Percentiles rank a stretch among this genome's conserved stretches.
These are phyloP conservation scores for Diglossa cyanea DNA, from an alignment of 2,797 vertebrate species.

Conservation along the genomic window DNA sequence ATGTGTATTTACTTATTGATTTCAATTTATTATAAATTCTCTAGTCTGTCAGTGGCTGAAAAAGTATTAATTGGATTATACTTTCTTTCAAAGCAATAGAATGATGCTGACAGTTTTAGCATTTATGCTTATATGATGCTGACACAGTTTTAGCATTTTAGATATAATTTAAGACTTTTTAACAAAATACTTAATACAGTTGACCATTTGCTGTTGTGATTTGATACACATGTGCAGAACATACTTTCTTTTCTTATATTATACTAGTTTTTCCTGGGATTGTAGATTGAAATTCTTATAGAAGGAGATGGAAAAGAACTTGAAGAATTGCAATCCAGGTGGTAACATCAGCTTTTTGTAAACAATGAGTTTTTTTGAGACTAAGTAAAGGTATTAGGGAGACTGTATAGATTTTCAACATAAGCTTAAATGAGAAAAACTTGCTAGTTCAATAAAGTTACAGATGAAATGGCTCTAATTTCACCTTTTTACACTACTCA, in stretches of 20 bases:
- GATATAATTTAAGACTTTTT: background rate
- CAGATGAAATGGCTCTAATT: background rate
- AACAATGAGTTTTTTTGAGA: background rate
- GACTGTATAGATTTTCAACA: background rate
- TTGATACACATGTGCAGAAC: background rate
- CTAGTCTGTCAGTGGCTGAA: background rate
- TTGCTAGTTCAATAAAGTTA: background rate
- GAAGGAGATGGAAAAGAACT: background rate
- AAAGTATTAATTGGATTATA: background rate
- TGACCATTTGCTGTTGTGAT: background rate
- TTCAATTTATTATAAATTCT: background rate
- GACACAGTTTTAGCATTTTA: background rate
- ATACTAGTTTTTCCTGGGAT: background rate
- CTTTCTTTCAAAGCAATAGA: background rate
- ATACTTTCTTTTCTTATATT: background rate
- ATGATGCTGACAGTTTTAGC: background rate
- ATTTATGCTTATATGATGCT: background rate
- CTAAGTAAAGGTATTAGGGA: background rate
- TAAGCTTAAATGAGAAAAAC: background rate
- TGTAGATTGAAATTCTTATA: background rate
- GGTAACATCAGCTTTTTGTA: background rate
- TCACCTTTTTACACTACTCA: background rate
- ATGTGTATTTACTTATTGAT: background rate
- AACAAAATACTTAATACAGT: background rate
- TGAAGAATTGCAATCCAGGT: background rate